These are phyloP conservation scores for Thunnus thynnus DNA, from an alignment of 2,113 vertebrate genomes.

Conservation along the genomic window DNA sequence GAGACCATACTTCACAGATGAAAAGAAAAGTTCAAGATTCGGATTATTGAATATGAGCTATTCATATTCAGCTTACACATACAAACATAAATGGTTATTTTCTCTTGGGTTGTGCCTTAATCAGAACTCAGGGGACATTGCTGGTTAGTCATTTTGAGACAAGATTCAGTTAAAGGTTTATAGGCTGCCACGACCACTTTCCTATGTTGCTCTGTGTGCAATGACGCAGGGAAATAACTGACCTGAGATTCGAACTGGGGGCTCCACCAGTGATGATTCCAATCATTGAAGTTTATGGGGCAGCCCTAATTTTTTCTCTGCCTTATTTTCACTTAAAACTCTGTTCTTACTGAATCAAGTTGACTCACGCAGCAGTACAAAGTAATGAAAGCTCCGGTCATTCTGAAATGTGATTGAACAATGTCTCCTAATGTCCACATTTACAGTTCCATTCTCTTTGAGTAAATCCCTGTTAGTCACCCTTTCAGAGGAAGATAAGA, in stretches of 20 bases:
- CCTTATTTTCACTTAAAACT: background rate
- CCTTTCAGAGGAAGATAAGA: conserved; percentile 22
- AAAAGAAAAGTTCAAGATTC: conserved; percentile 5
- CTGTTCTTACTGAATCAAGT: background rate
- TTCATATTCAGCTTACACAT: too few species aligned
- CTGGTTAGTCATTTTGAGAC: too few species aligned
- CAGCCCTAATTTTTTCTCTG: background rate
- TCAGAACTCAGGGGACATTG: too few species aligned
- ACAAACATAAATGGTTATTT: too few species aligned
- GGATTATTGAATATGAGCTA: background rate
- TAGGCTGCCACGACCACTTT: too few species aligned
- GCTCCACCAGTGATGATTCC: too few species aligned
- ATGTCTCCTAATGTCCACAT: conserved; percentile 12
- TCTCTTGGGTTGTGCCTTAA: too few species aligned
- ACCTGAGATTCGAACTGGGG: too few species aligned
- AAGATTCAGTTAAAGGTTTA: too few species aligned
- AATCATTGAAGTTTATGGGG: too few species aligned
- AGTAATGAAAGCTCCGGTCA: conserved; percentile 13
- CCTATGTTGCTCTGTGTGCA: too few species aligned
- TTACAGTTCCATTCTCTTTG: conserved; percentile 21
- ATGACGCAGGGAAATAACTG: too few species aligned
- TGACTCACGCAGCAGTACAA: background rate
- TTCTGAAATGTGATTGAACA: conserved; percentile 7
- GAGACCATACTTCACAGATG: background rate
- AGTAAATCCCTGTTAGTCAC: conserved; percentile 25